Percentiles rank a stretch among this genome's conserved stretches.
Conservation (phyloP, 1,140 invertebrate genomes). For the Hyphantria cunea region DNA sequence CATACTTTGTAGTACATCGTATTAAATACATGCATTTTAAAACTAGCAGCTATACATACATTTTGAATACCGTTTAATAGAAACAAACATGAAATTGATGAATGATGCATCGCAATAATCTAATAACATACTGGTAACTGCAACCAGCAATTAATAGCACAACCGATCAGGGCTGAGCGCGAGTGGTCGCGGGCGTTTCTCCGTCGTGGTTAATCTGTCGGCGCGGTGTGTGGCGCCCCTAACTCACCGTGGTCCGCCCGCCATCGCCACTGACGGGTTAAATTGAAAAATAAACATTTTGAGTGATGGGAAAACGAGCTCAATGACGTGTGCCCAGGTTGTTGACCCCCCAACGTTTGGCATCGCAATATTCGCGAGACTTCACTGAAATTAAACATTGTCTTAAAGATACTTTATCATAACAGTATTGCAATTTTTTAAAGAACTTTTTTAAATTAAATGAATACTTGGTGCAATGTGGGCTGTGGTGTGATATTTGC, state of each 20-base stretch:
- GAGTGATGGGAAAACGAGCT: slow-evolving; percentile 47
- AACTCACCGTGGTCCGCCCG: slow-evolving; percentile 45
- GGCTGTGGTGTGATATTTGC: too few species aligned
- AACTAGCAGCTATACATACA: neutral
- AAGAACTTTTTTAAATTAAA: too few species aligned
- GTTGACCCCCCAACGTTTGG: slow-evolving; percentile 53
- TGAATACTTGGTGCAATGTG: too few species aligned
- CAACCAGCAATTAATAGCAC: slow-evolving; percentile 33
- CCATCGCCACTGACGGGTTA: slow-evolving; percentile 53
- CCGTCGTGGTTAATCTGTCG: slow-evolving; percentile 51
- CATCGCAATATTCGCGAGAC: slow-evolving; percentile 31
- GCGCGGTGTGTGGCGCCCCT: slow-evolving; percentile 67
- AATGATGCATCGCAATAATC: slow-evolving; percentile 30
- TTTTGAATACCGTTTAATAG: slow-evolving; percentile 11
- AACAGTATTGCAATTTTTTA: too few species aligned
- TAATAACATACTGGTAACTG: slow-evolving; percentile 21
- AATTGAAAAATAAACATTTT: slow-evolving; percentile 75
- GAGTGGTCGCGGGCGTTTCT: slow-evolving; percentile 13
- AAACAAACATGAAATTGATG: slow-evolving; percentile 22
- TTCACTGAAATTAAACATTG: slow-evolving; percentile 32
- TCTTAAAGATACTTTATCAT: neutral
- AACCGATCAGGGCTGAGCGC: slow-evolving; percentile 8
- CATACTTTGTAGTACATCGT: too few species aligned
- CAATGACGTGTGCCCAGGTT: slow-evolving; percentile 47
- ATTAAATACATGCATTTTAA: too few species aligned